Conservation (phyloP, 2,888 invertebrate genomes). For the Rhagophthalmus giganteus region DNA sequence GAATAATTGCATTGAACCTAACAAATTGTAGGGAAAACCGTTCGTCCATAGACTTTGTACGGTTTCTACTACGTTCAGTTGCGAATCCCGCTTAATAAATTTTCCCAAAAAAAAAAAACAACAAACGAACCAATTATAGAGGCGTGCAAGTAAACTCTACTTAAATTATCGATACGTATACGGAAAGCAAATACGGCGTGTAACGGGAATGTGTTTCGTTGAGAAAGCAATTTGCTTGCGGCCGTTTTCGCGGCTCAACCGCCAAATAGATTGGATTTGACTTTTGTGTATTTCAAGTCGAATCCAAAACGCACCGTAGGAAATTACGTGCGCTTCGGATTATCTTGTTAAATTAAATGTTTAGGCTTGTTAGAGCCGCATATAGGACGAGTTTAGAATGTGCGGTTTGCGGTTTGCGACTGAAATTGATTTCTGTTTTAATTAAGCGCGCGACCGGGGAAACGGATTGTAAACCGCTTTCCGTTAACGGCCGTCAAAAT, state of each 20-base stretch:
- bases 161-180: conserved; percentile 15
- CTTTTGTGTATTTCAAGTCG: conserved; percentile 34
- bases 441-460: conserved; percentile 18
- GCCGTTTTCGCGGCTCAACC: conserved; percentile 37
- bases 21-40: too few relatives aligned
- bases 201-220: conserved; percentile 13
- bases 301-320: conserved; percentile 33
- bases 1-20: too few relatives aligned
- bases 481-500: too few relatives aligned
- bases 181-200: conserved; percentile 12
- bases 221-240: conserved; percentile 37
- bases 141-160: conserved; percentile 8
- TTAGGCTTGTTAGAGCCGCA: conserved; percentile 32
- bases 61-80: too few relatives aligned
- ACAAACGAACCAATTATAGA: conserved; percentile 4
- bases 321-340: conserved; percentile 39
- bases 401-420: conserved; percentile 23
- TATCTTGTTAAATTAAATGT: conserved; percentile 39
- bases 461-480: conserved; percentile 5
- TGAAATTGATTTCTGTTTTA: conserved; percentile 33
- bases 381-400: conserved; percentile 11
- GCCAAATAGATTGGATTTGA: conserved; percentile 39
- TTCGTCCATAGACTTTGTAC: too few relatives aligned
- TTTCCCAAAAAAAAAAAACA: conserved; percentile 6
- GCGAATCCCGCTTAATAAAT: too few relatives aligned